phyloP scores from a whole-genome alignment of 2,113 vertebrate genomes.

The Forbesichthys papilliferus region DNA sequence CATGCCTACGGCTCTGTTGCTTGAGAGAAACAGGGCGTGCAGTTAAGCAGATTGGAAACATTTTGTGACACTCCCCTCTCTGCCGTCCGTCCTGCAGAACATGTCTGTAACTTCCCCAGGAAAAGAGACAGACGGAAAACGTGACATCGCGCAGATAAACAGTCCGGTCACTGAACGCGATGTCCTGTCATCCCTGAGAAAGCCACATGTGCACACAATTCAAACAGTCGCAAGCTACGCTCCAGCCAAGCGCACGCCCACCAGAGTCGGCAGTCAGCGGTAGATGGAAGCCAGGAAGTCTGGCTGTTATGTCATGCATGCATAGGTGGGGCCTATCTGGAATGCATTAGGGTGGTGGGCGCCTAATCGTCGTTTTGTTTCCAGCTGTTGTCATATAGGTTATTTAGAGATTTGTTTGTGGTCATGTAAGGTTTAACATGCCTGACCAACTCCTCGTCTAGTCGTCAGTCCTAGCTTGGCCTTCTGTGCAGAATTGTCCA shows the following conservation, averaged over 20 bases:
- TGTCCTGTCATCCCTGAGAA: conserved; percentile 52
- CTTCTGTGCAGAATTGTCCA: not conserved
- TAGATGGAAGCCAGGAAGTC: conserved; percentile 48
- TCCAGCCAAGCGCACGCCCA: conserved; percentile 57
- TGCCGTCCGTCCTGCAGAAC: conserved; percentile 29
- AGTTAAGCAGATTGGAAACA: conserved; percentile 64
- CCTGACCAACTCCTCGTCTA: not conserved
- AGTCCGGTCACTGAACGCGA: conserved; percentile 57
- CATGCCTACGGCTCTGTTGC: conserved; percentile 26
- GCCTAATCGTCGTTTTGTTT: conserved; percentile 44
- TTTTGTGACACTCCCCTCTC: conserved; percentile 42
- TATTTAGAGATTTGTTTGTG: conserved; percentile 38
- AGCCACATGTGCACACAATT: conserved; percentile 35
- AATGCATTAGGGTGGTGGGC: conserved; percentile 58
- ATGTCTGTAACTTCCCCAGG: conserved; percentile 58
- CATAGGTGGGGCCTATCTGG: conserved; percentile 56
- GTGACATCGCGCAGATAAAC: conserved; percentile 66
- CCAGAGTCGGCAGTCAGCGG: conserved; percentile 39
- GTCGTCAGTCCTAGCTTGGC: not conserved
- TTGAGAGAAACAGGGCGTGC: conserved; percentile 35
- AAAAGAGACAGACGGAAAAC: conserved; percentile 54
- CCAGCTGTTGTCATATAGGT: conserved; percentile 22
- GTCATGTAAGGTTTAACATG: conserved; percentile 24
- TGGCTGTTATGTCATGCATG: conserved; percentile 58
- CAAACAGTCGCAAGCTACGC: conserved; percentile 49